A percentile compares a stretch with the other conserved stretches of the same genome.
These are phyloP conservation scores for Nephila pilipes DNA, from an alignment of 1,140 invertebrate genomes.

Conservation along the genomic window DNA sequence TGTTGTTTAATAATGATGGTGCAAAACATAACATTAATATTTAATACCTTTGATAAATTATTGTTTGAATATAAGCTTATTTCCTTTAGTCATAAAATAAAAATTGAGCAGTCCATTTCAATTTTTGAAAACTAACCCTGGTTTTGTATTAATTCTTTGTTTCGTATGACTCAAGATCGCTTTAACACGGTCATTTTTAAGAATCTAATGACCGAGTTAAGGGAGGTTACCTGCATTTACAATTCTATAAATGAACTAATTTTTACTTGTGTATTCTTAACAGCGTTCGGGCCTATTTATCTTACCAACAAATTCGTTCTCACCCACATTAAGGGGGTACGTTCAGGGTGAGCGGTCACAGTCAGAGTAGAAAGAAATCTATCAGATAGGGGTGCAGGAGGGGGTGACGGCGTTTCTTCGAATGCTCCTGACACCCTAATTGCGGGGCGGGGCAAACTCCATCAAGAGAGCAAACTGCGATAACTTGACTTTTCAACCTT, in stretches of 20 bases:
- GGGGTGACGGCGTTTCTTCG: neutral
- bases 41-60: too few relatives aligned
- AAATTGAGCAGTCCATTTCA: too few relatives aligned
- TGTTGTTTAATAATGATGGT: too few relatives aligned
- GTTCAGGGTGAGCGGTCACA: neutral
- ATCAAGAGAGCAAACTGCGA: conserved; percentile 62
- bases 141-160: too few relatives aligned
- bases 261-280: neutral
- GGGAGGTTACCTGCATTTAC: neutral
- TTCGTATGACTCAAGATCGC: too few relatives aligned
- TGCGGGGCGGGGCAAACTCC: conserved; percentile 64
- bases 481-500: conserved; percentile 66
- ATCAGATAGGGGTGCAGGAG: neutral
- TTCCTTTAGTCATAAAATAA: too few relatives aligned
- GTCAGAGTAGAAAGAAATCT: neutral
- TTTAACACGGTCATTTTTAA: too few relatives aligned
- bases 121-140: too few relatives aligned
- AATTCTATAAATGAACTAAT: neutral
- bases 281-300: neutral
- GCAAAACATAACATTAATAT: too few relatives aligned
- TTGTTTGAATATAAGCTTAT: too few relatives aligned
- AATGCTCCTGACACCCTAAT: conserved; percentile 69
- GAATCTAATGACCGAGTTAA: too few relatives aligned
- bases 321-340: neutral
- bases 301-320: neutral